Conservation (phyloP, 2,797 vertebrate species). For the Scleropages formosus region DNA sequence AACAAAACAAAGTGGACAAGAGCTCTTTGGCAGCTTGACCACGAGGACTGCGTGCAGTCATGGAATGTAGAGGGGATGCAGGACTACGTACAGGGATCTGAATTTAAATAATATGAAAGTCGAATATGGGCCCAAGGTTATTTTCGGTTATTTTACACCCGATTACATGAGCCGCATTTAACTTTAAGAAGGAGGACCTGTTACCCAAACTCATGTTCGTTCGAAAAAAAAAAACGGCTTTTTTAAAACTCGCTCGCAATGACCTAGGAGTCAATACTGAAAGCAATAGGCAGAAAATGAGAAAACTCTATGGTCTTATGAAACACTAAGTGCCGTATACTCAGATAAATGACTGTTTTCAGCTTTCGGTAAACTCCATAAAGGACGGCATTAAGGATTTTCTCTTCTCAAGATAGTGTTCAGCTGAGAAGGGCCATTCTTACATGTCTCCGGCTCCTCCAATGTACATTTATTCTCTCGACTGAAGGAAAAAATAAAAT, state of each 20-base stretch:
- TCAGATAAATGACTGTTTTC: conserved; percentile 25
- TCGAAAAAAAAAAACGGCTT: conserved; percentile 50
- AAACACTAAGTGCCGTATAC: conserved; percentile 14
- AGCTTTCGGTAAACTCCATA: conserved; percentile 1
- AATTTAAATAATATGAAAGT: conserved; percentile 68
- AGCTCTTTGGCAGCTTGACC: conserved; percentile 35
- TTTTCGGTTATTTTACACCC: no score
- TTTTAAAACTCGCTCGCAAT: conserved; percentile 31
- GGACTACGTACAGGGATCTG: conserved; percentile 49
- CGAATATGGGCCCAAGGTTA: no score
- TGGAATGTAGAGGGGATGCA: conserved; percentile 41
- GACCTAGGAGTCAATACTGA: conserved; percentile 29
- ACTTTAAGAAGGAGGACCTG: conserved; percentile 51
- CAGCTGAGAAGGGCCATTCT: background rate
- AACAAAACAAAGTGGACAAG: conserved; percentile 48
- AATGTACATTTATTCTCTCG: background rate
- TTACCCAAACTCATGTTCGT: no score
- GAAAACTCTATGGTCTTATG: conserved; percentile 6
- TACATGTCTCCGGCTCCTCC: background rate
- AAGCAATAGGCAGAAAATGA: conserved; percentile 10
- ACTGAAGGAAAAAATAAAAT: no score
- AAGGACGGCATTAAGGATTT: background rate
- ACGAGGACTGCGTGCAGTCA: conserved; percentile 45
- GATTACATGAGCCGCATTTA: conserved; percentile 54
- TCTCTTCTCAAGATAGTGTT: background rate